phyloP scores from a whole-genome alignment of 2,888 invertebrate genomes.

The Nasonovia ribisnigri region DNA sequence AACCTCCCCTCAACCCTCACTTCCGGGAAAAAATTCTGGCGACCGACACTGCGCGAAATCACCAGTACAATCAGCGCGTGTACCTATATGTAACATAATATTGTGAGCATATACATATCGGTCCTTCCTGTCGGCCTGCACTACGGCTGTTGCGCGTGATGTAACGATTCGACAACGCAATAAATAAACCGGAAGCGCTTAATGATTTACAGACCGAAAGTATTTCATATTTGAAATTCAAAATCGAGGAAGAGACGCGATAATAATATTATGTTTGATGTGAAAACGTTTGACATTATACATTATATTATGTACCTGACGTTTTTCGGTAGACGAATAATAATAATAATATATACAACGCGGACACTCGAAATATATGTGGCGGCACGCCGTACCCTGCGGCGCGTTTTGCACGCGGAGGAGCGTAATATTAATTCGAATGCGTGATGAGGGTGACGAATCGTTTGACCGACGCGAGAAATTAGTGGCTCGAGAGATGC shows the following conservation, averaged over 20 bases:
- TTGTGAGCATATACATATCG: no score
- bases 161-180: not conserved
- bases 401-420: no score
- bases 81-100: not conserved
- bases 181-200: not conserved
- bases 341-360: not conserved
- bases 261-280: no score
- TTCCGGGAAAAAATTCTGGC: not conserved
- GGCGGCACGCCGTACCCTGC: not conserved
- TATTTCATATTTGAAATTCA: not conserved
- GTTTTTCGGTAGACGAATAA: not conserved
- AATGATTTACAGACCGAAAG: not conserved
- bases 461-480: conserved; percentile 24
- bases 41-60: not conserved
- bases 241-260: not conserved
- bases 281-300: not conserved
- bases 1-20: not conserved
- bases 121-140: not conserved
- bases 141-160: not conserved
- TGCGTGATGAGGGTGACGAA: not conserved
- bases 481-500: conserved; percentile 10
- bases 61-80: not conserved
- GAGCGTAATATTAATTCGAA: no score
- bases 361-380: not conserved
- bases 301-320: not conserved